These are phyloP conservation scores for Erpobdella octoculata DNA, from an alignment of 2,888 invertebrate species.

Conservation along the genomic window DNA sequence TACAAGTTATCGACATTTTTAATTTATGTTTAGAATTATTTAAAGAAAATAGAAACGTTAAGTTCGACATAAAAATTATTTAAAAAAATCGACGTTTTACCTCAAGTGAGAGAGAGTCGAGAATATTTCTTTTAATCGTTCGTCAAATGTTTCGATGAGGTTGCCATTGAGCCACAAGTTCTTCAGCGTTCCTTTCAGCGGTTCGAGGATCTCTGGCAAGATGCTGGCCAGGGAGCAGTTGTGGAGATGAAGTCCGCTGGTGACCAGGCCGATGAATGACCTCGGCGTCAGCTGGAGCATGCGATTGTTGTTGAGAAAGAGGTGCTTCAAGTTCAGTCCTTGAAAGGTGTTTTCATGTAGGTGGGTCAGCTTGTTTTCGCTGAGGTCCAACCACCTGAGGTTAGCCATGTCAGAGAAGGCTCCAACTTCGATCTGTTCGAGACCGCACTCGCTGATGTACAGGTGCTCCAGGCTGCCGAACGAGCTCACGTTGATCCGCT, in stretches of 20 bases:
- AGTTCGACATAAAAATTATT: too few relatives aligned
- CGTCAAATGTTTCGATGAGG: constrained; percentile 43
- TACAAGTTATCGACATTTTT: too few relatives aligned
- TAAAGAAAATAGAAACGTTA: too few relatives aligned
- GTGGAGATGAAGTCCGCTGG: constrained; percentile 48
- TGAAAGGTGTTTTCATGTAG: constrained; percentile 48
- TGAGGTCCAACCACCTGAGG: constrained; percentile 48
- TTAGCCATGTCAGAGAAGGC: constrained; percentile 47
- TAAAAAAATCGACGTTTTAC: constrained; percentile 21
- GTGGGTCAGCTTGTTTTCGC: constrained; percentile 46
- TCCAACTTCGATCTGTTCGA: constrained; percentile 46
- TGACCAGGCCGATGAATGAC: constrained; percentile 45
- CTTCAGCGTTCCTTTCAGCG: constrained; percentile 44
- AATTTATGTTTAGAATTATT: too few relatives aligned
- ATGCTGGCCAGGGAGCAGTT: constrained; percentile 45
- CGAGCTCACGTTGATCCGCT: constrained; percentile 45
- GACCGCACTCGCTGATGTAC: constrained; percentile 47
- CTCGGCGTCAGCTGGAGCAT: constrained; percentile 42
- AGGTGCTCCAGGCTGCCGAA: constrained; percentile 45
- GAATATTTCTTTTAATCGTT: constrained; percentile 44
- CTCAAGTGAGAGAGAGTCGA: constrained; percentile 43
- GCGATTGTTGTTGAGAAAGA: constrained; percentile 49
- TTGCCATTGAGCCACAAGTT: constrained; percentile 49
- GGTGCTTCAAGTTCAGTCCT: constrained; percentile 46
- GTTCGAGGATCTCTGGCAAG: constrained; percentile 43